phyloP scores from a whole-genome alignment of 2,113 vertebrate genomes.

The Regulus satrapa region DNA sequence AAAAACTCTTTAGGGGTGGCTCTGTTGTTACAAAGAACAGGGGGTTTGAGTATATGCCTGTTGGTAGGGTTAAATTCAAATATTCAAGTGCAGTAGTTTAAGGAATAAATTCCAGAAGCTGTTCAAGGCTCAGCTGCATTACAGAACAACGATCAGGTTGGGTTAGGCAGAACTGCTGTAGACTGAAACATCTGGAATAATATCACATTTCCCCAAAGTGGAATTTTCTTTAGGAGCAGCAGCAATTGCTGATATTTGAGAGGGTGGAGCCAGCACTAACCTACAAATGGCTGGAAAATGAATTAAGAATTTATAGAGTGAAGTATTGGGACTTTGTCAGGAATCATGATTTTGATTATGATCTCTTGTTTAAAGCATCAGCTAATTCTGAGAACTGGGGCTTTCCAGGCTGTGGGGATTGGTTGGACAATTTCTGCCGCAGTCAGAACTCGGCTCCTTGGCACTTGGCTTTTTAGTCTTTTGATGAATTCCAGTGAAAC shows the following conservation, averaged over 20 bases:
- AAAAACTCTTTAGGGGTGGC: background rate
- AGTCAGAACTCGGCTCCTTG: background rate
- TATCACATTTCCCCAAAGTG: constrained; percentile 33
- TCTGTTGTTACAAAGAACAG: background rate
- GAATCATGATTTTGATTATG: background rate
- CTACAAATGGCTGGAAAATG: constrained; percentile 23
- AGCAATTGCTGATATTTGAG: constrained; percentile 11
- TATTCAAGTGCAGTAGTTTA: constrained; percentile 26
- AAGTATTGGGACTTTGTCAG: background rate
- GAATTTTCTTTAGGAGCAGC: constrained; percentile 48
- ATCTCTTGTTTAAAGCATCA: background rate
- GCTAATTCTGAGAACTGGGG: background rate
- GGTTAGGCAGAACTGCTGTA: background rate
- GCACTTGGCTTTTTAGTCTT: constrained; percentile 24
- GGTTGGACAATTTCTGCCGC: background rate
- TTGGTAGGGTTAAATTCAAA: constrained; percentile 31
- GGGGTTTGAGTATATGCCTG: background rate
- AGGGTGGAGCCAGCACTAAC: background rate
- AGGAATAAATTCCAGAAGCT: constrained; percentile 60
- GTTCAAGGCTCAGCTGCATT: constrained; percentile 4
- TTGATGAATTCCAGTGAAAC: constrained; percentile 58
- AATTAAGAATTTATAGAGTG: constrained; percentile 5
- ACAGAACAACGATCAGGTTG: background rate
- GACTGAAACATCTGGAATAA: constrained; percentile 66
- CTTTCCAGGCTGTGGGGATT: background rate